These are phyloP conservation scores for Phoxinus phoxinus DNA, from an alignment of 2,113 vertebrate genomes.

Conservation along the genomic window DNA sequence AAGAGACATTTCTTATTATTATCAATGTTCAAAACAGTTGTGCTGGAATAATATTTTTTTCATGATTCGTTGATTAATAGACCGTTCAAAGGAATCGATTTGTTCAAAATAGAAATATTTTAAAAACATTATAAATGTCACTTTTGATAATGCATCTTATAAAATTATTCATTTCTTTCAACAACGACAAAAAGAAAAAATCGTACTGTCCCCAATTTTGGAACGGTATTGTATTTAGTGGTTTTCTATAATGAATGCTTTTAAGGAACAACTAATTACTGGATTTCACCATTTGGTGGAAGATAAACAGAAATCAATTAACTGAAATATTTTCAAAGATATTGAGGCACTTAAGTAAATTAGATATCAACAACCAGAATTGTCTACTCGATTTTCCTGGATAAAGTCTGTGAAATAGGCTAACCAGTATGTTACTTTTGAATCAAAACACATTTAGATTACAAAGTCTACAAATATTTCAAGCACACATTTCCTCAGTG, in stretches of 20 bases:
- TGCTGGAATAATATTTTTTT: too few relatives aligned
- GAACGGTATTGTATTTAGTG: too few relatives aligned
- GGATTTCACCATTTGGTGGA: neutral
- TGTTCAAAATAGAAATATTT: neutral
- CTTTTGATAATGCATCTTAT: neutral
- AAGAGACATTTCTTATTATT: neutral
- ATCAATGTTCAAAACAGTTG: neutral
- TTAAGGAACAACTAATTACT: neutral
- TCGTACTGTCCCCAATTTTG: too few relatives aligned
- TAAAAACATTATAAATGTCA: neutral
- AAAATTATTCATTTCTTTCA: neutral
- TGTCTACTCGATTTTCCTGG: neutral
- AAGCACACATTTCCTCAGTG: neutral
- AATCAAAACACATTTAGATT: neutral
- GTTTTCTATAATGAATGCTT: too few relatives aligned
- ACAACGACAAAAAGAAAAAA: too few relatives aligned
- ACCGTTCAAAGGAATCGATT: neutral
- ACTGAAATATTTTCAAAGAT: too few relatives aligned
- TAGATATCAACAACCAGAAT: neutral
- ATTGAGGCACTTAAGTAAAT: neutral
- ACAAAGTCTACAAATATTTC: neutral
- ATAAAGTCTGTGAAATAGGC: neutral
- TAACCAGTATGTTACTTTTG: neutral
- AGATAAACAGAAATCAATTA: neutral
- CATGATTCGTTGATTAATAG: neutral